Conservation (phyloP, 1,140 invertebrate genomes). For the Eufriesea mexicana region DNA sequence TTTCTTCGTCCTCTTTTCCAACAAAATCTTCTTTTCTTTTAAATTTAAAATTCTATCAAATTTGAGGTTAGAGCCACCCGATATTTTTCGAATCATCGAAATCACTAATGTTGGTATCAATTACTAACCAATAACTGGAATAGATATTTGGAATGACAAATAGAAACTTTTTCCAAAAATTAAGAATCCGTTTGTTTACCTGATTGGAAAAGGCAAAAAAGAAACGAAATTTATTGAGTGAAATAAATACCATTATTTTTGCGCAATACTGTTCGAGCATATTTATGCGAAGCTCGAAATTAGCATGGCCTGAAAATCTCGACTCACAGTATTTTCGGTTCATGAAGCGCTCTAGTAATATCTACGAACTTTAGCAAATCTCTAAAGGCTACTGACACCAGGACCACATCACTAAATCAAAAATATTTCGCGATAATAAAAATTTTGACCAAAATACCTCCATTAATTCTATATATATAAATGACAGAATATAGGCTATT, state of each 20-base stretch:
- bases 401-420: neutral
- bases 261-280: neutral
- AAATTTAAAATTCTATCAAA: neutral
- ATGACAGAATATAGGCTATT: too few relatives aligned
- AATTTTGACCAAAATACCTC: neutral
- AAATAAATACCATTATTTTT: neutral
- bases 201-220: neutral
- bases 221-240: neutral
- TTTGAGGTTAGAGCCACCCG: neutral
- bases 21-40: neutral
- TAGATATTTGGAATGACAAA: neutral
- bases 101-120: neutral
- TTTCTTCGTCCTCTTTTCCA: too few relatives aligned
- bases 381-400: constrained; percentile 1
- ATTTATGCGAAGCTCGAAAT: constrained; percentile 49
- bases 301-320: constrained; percentile 48
- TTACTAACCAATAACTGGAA: neutral
- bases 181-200: neutral
- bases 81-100: neutral
- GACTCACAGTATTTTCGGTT: constrained; percentile 46
- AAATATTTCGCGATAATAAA: neutral
- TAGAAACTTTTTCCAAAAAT: neutral
- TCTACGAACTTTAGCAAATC: neutral
- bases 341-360: constrained; percentile 28
- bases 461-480: neutral